Evolutionary conservation across 1,140 invertebrate genomes (phyloP).

Genomic region (Papilio polyxenes): DNA sequence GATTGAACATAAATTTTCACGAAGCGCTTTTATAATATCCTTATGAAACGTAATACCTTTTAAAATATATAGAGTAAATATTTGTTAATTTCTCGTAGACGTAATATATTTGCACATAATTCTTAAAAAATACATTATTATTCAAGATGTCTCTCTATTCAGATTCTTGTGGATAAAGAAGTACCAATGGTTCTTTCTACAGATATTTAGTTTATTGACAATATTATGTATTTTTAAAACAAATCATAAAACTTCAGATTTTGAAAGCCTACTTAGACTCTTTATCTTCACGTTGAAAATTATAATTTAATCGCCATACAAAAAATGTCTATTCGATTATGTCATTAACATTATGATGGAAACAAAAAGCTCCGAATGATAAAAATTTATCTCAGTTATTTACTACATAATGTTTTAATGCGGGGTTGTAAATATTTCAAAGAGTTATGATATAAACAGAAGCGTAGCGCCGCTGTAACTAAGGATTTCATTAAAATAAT

Average conservation of each 20-base stretch:
- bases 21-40: neutral
- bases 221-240: neutral
- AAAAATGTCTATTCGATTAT: neutral
- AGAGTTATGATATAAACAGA: slow-evolving; percentile 39
- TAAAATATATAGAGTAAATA: neutral
- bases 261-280: neutral
- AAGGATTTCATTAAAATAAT: slow-evolving; percentile 55
- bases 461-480: slow-evolving; percentile 11
- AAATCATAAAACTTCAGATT: neutral
- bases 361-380: slow-evolving; percentile 6
- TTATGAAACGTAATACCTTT: neutral
- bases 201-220: neutral
- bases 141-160: no score
- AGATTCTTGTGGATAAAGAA: no score
- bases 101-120: no score
- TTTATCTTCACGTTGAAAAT: neutral
- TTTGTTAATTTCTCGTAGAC: no score
- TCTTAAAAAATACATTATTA: no score
- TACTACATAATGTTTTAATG: slow-evolving; percentile 29
- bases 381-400: slow-evolving; percentile 13
- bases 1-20: neutral
- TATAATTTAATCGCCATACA: neutral
- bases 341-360: neutral
- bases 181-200: no score
- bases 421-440: slow-evolving; percentile 46